Conservation (phyloP, 2,888 invertebrate species). For the Xylophagus ater region DNA sequence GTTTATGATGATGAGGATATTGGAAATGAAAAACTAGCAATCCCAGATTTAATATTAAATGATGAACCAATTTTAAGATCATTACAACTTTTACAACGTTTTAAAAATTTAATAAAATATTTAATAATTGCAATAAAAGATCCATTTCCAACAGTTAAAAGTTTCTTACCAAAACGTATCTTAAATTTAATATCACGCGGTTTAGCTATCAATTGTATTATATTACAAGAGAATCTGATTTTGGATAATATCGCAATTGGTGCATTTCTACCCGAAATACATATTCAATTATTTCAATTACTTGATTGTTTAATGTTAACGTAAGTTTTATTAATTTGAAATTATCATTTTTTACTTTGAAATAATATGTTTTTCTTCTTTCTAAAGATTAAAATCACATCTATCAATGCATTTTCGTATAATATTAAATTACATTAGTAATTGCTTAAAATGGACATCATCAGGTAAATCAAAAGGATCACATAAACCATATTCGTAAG, state of each 20-base stretch:
- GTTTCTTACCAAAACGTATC: constrained; percentile 25
- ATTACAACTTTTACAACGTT: constrained; percentile 22
- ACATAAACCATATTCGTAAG: constrained; percentile 25
- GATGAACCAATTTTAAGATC: constrained; percentile 25
- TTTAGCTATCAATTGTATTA: constrained; percentile 24
- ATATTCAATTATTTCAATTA: constrained; percentile 23
- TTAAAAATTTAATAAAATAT: constrained; percentile 23
- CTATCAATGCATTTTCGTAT: constrained; percentile 22
- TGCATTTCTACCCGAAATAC: constrained; percentile 25
- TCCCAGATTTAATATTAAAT: constrained; percentile 17
- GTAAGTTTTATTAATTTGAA: constrained; percentile 19
- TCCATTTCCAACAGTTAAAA: constrained; percentile 29
- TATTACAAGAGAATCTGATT: constrained; percentile 24
- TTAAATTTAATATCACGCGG: constrained; percentile 27
- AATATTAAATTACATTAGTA: constrained; percentile 23
- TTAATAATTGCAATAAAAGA: constrained; percentile 25
- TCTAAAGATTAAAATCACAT: constrained; percentile 22
- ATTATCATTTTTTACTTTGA: background rate
- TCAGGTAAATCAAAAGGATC: constrained; percentile 21
- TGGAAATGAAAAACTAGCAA: constrained; percentile 16
- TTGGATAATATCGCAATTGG: constrained; percentile 27
- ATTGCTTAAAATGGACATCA: constrained; percentile 28
- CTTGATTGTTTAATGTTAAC: constrained; percentile 23
- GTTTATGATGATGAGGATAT: constrained; percentile 20
- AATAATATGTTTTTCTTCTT: constrained; percentile 4